Conservation (phyloP, 2,888 invertebrate genomes). For the Laothoe populi region DNA sequence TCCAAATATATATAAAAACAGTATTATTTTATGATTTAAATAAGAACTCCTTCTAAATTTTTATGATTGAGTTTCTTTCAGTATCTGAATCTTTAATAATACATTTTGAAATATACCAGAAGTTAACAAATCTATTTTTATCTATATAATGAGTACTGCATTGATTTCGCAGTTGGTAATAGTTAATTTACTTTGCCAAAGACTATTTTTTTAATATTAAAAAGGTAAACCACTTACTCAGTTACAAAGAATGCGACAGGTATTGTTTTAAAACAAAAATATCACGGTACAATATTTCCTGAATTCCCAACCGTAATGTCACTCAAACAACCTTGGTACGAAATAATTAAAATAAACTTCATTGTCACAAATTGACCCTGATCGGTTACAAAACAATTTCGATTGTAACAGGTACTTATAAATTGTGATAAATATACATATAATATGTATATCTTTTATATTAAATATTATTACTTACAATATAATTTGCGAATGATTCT, state of each 20-base stretch:
- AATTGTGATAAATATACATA: not conserved
- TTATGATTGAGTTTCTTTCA: no score
- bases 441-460: no score
- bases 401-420: constrained; percentile 6
- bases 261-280: constrained; percentile 9
- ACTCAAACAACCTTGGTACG: constrained; percentile 10
- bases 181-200: not conserved
- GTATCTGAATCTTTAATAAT: no score
- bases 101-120: no score
- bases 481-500: no score
- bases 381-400: constrained; percentile 23
- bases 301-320: constrained; percentile 22
- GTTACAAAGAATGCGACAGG: not conserved
- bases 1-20: no score
- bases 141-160: no score
- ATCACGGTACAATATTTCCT: constrained; percentile 9
- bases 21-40: no score
- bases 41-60: no score
- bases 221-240: not conserved
- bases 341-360: constrained; percentile 27
- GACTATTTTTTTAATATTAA: not conserved
- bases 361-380: constrained; percentile 26
- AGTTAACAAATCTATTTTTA: no score
- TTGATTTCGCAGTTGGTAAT: not conserved
- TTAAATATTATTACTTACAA: no score